Base-by-base conservation (phyloP, 2,888 invertebrate genomes). In the Drosophila paracracens region DNA sequence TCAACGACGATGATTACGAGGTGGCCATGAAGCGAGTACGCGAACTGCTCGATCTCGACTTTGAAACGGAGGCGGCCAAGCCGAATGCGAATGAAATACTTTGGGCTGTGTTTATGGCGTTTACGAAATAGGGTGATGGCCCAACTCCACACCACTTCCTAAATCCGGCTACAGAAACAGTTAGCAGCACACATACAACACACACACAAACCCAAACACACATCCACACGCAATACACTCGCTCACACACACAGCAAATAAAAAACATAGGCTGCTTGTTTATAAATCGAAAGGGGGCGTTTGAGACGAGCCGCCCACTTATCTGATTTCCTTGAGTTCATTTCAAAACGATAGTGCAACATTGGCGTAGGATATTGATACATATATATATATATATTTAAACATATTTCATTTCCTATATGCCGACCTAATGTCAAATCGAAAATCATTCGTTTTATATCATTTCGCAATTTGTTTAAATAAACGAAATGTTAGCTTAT, bases 41-140 rank as follows among this genome's bases (percentile, higher is more conserved):
- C 83, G 97, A 98, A 90, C 95, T 99, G 57, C 95, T 99, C 85
- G 99, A 99, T 93, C 95, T 99, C 88, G 99, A 99, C 94, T 98
- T 98, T 94, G 99, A 99, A 93, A 96, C 97, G 54, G 99, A 99
- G 94, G 96, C 98, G 80, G 96, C 97, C 94, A 98, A 99, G 94
- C 95, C 97, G 54, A 97, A 97, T 92, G 96, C 97, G 70, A 97
- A 97, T 91, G 99, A 99, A 93, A 96, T 99, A 88, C 96, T 99
- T 94, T 99, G 99, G 99, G 99, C 99, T 63, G 99, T 99, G 71
- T 99, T 99, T 94, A 97, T 99, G 85, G 98, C 99, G 74, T 99
- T 99, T 94, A 98, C 97, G 91, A 99, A 99, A 96, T 99, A 96
- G 85, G 73, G 57, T 54, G 31, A 29, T 52, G 50, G 46, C 33